phyloP scores from a whole-genome alignment of 1,140 invertebrate genomes.

The Sitodiplosis mosellana region DNA sequence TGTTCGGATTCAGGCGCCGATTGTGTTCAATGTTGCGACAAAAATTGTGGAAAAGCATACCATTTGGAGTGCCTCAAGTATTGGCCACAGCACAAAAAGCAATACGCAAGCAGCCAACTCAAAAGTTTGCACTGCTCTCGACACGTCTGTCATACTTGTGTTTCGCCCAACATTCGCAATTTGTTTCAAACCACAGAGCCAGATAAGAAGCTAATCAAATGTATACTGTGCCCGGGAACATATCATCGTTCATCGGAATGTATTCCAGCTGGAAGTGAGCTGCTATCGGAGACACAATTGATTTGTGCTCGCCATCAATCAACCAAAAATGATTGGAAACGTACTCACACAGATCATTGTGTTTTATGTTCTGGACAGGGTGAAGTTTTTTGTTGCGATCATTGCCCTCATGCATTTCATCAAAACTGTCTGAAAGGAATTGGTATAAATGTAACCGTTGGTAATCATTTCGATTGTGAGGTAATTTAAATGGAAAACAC shows the following conservation, averaged over 20 bases:
- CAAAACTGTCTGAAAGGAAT: constrained; percentile 65
- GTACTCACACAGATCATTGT: constrained; percentile 54
- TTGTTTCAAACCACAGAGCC: constrained; percentile 26
- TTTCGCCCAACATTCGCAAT: constrained; percentile 57
- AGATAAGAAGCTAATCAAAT: constrained; percentile 44
- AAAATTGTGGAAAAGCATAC: constrained; percentile 47
- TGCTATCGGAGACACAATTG: constrained; percentile 55
- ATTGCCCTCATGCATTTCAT: constrained; percentile 83
- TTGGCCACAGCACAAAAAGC: constrained; percentile 62
- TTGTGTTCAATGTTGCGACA: constrained; percentile 28
- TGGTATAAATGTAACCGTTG: constrained; percentile 41
- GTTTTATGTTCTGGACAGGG: constrained; percentile 43
- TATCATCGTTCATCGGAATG: constrained; percentile 78
- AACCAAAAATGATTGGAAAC: constrained; percentile 13
- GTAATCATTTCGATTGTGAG: constrained; percentile 27
- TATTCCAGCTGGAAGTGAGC: constrained; percentile 64
- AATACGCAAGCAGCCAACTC: constrained; percentile 25
- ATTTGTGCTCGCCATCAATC: constrained; percentile 72
- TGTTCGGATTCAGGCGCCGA: no score
- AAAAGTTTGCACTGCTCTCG: constrained; percentile 53
- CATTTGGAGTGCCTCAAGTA: constrained; percentile 53
- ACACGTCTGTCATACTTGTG: constrained; percentile 79
- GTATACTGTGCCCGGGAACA: constrained; percentile 72
- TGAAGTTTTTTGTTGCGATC: constrained; percentile 78
- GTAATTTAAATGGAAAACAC: constrained; percentile 2